These are phyloP conservation scores for Dendrophyllia cribrosa DNA, from an alignment of 64 coral and sea anemone genomes.

Conservation along the genomic window DNA sequence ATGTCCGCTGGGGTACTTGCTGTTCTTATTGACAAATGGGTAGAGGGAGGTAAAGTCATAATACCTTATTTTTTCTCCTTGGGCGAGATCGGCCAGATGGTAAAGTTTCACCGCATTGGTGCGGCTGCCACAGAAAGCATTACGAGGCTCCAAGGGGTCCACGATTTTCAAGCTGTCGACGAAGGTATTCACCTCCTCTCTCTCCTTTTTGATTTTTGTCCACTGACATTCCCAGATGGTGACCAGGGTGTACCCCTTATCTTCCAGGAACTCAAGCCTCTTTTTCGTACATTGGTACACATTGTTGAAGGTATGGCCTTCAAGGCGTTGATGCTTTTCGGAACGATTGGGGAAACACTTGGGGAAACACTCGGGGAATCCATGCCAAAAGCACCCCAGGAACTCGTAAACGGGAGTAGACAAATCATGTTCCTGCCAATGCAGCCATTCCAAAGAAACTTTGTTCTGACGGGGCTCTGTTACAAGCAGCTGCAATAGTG, in stretches of 20 bases:
- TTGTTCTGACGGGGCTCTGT: not conserved
- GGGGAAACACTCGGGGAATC: not conserved
- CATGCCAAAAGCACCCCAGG: not conserved
- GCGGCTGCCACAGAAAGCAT: too few relatives aligned
- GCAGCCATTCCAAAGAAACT: not conserved
- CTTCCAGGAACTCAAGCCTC: not conserved
- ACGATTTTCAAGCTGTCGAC: too few relatives aligned
- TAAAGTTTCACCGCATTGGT: too few relatives aligned
- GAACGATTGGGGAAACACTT: too few relatives aligned
- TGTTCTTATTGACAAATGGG: too few relatives aligned
- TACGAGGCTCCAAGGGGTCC: too few relatives aligned
- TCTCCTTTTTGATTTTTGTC: too few relatives aligned
- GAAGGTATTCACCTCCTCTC: too few relatives aligned
- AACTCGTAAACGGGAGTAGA: not conserved
- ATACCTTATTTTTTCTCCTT: too few relatives aligned
- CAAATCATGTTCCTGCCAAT: not conserved
- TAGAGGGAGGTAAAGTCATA: too few relatives aligned
- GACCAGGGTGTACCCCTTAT: not conserved
- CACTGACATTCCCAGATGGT: not conserved
- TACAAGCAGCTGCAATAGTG: constrained; percentile 48
- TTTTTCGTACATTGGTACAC: not conserved
- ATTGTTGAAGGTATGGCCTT: not conserved
- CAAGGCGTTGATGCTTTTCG: not conserved
- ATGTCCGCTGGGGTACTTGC: too few relatives aligned
- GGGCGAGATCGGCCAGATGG: too few relatives aligned